Percentiles rank a stretch among this genome's conserved stretches.
Conservation (phyloP, 2,113 vertebrate genomes). For the Crotalus helleri region DNA sequence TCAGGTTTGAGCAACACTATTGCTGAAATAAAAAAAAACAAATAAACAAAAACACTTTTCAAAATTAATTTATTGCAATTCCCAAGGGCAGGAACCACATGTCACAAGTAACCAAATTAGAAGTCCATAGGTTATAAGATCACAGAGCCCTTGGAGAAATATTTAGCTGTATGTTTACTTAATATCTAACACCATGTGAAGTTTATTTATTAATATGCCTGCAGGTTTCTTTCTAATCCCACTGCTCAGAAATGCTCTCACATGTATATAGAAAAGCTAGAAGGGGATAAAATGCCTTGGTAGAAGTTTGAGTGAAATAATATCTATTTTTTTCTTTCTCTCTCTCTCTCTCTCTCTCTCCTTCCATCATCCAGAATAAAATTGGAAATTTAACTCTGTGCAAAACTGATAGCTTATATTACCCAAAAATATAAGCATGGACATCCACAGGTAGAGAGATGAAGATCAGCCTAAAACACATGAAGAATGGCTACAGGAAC, state of each 20-base stretch:
- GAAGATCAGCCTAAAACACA: neutral
- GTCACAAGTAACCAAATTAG: slow-evolving; percentile 76
- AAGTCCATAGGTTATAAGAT: slow-evolving; percentile 76
- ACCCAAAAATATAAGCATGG: neutral
- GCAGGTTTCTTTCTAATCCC: slow-evolving; percentile 78
- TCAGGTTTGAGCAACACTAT: slow-evolving; percentile 27
- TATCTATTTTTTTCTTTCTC: slow-evolving; percentile 42
- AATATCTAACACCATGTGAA: slow-evolving; percentile 81
- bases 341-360: neutral
- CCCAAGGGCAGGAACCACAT: slow-evolving; percentile 54
- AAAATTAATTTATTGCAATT: slow-evolving; percentile 66
- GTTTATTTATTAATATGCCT: slow-evolving; percentile 83
- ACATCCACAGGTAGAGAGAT: neutral
- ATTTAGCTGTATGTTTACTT: slow-evolving; percentile 78
- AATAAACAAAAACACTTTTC: slow-evolving; percentile 40
- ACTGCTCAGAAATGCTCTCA: slow-evolving; percentile 71
- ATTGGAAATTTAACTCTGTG: slow-evolving; percentile 39
- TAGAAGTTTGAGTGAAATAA: slow-evolving; percentile 68
- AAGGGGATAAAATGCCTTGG: slow-evolving; percentile 67
- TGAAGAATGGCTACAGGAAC: too few species aligned
- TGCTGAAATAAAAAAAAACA: neutral
- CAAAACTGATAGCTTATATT: neutral
- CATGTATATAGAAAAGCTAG: slow-evolving; percentile 62
- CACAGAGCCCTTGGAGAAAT: slow-evolving; percentile 69
- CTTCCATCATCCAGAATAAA: slow-evolving; percentile 33